Evolutionary conservation across 2,797 vertebrate species (phyloP).

Genomic region (Diceros bicornis): DNA sequence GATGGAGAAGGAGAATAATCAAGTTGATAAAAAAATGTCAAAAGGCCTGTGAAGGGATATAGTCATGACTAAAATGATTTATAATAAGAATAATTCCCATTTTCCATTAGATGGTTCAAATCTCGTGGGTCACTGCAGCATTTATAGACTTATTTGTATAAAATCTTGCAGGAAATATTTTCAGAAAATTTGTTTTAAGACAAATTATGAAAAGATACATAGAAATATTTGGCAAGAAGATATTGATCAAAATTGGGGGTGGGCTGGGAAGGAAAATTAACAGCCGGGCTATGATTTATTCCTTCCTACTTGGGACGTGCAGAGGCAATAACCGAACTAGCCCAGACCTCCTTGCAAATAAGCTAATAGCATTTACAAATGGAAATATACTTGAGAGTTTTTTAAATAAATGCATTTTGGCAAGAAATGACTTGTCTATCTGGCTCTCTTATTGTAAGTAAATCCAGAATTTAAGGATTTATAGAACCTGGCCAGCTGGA

Average conservation of each 20-base stretch:
- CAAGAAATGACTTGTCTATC: not conserved
- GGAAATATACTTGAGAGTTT: not conserved
- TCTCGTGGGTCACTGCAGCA: fast-evolving
- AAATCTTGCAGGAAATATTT: not conserved
- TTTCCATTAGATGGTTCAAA: not conserved
- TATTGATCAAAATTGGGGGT: not conserved
- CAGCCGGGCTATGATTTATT: not conserved
- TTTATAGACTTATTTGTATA: not conserved
- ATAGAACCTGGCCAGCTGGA: not conserved
- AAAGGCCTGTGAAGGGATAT: not conserved
- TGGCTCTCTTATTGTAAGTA: not conserved
- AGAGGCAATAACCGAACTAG: not conserved
- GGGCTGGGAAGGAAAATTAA: not conserved
- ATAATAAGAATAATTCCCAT: not conserved
- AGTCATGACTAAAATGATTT: not conserved
- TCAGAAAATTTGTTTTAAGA: not conserved
- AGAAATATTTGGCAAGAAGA: not conserved
- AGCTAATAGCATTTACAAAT: not conserved
- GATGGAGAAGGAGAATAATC: not conserved
- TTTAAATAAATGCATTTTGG: conserved; percentile 43
- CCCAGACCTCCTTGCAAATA: not conserved
- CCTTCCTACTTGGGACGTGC: not conserved
- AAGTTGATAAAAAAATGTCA: not conserved
- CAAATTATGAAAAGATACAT: not conserved
- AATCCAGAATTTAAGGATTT: not conserved